phyloP scores from a whole-genome alignment of 2,113 vertebrate species.

The Dicerorhinus sumatrensis region DNA sequence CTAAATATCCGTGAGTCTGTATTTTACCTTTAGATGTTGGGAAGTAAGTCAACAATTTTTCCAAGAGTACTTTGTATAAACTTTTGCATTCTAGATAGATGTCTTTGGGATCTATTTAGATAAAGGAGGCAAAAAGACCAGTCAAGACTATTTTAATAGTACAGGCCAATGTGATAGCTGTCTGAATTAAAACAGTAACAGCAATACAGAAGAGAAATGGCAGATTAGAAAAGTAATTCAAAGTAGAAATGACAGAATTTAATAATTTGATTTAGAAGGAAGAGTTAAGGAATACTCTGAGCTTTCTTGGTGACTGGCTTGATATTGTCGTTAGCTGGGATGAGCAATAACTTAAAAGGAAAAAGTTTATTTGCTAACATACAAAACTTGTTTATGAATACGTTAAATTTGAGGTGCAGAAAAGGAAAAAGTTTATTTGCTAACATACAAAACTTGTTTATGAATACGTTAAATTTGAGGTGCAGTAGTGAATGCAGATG shows the following conservation, averaged over 20 bases:
- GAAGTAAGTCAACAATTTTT: neutral
- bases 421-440: neutral
- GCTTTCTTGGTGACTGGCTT: neutral
- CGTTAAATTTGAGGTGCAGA: neutral
- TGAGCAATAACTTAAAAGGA: neutral
- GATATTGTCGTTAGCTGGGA: neutral
- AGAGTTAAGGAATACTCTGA: neutral
- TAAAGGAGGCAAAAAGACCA: neutral
- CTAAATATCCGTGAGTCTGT: neutral
- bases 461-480: neutral
- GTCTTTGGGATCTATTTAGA: neutral
- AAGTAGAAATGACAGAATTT: neutral
- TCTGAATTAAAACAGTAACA: neutral
- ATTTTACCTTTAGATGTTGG: neutral
- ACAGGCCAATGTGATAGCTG: neutral
- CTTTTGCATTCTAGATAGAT: neutral
- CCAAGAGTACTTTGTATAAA: neutral
- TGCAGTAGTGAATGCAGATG: neutral
- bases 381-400: neutral
- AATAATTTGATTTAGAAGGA: neutral
- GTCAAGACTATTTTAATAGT: neutral
- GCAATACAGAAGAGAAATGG: neutral
- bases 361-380: neutral
- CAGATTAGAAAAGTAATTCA: neutral
- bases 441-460: neutral